Conservation (phyloP, 2,888 invertebrate genomes). For the Artemia sinica region DNA sequence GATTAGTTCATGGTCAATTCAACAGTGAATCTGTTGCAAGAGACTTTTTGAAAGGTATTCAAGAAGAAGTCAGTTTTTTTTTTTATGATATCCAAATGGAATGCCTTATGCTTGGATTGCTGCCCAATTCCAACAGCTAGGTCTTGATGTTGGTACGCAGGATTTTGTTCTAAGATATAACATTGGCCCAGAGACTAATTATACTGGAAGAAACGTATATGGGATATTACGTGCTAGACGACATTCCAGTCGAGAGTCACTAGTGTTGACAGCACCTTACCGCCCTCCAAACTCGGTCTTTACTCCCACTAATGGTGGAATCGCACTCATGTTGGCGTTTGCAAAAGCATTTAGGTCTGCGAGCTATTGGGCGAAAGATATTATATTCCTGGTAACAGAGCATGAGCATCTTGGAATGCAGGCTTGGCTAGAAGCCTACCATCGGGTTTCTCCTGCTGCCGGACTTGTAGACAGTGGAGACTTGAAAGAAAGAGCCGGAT, state of each 20-base stretch:
- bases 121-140: slow-evolving; percentile 37
- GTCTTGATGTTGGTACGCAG: slow-evolving; percentile 72
- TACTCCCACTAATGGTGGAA: slow-evolving; percentile 56
- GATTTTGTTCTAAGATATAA: slow-evolving; percentile 78
- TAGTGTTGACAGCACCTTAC: slow-evolving; percentile 74
- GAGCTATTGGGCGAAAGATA: slow-evolving; percentile 81
- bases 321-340: slow-evolving; percentile 73
- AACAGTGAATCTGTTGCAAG: slow-evolving; percentile 48
- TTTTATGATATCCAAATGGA: slow-evolving; percentile 46
- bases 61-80: slow-evolving; percentile 44
- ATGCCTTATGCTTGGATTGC: slow-evolving; percentile 62
- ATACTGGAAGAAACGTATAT: slow-evolving; percentile 71
- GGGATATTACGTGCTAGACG: slow-evolving; percentile 80
- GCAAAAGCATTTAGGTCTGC: slow-evolving; percentile 64
- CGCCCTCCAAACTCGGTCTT: slow-evolving; percentile 52
- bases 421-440: slow-evolving; percentile 90
- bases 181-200: slow-evolving; percentile 50
- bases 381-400: slow-evolving; percentile 85
- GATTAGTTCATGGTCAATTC: slow-evolving; percentile 70
- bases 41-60: slow-evolving; percentile 43
- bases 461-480: slow-evolving; percentile 47
- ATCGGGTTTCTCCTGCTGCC: slow-evolving; percentile 42
- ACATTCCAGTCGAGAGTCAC: slow-evolving; percentile 73
- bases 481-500: slow-evolving; percentile 58
- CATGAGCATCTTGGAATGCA: slow-evolving; percentile 86